phyloP scores from a whole-genome alignment of 2,797 vertebrate genomes.

The Xenops minutus region DNA sequence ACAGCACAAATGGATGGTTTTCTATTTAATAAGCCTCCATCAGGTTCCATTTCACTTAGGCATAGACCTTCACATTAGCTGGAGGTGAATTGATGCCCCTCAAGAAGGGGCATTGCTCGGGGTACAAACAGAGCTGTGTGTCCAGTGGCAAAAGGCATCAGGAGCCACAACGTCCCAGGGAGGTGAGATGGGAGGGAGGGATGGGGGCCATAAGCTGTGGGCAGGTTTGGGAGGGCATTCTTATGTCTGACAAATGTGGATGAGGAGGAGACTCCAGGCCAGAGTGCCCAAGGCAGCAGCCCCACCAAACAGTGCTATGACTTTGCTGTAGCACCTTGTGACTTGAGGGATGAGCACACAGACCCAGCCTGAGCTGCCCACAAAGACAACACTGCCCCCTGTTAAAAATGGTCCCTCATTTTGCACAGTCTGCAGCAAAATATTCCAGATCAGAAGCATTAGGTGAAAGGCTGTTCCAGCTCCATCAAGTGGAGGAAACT shows the following conservation, averaged over 20 bases:
- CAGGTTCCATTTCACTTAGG: background rate
- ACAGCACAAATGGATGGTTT: conserved; percentile 31
- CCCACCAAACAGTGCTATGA: background rate
- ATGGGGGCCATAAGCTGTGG: background rate
- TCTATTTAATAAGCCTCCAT: conserved; percentile 23
- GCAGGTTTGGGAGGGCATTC: background rate
- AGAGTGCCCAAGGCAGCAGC: background rate
- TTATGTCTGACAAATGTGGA: background rate
- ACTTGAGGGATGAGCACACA: background rate
- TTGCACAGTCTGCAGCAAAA: background rate
- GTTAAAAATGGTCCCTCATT: background rate
- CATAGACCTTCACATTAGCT: background rate
- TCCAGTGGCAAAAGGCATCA: background rate
- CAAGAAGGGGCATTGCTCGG: background rate
- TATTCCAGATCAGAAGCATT: background rate
- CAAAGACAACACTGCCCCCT: background rate
- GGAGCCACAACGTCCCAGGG: background rate
- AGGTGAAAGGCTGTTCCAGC: background rate
- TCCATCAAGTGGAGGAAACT: background rate
- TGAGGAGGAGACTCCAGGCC: background rate
- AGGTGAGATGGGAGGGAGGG: background rate
- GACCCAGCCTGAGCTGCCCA: background rate
- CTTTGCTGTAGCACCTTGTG: background rate
- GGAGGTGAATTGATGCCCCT: background rate
- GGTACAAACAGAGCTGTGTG: background rate